Evolutionary conservation across 2,113 vertebrate species (phyloP), one percentile per base, ranked within the genome.

Genomic region (Petrocephalus microphthalmus): DNA sequence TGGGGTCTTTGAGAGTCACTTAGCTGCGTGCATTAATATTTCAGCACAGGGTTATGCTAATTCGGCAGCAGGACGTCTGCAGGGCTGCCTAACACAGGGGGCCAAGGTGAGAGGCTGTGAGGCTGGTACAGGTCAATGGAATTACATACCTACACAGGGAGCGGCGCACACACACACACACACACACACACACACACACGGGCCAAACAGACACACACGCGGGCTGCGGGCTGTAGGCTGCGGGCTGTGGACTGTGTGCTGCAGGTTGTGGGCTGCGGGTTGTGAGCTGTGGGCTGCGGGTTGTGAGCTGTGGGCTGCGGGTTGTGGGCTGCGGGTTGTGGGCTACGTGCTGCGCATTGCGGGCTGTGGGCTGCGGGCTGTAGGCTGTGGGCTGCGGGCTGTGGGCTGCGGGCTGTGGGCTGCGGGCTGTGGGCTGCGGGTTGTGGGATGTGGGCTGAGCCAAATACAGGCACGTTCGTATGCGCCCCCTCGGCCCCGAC

Each of bases 1-100:
- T 56, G 3, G 1, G 29, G 17, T 25, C 29, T 57, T 15, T 54
- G 25, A 89, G 88, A 89, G 57, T 53, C 3, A 7, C 90, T 90
- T 90, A 89, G 89, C 90, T 89, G 88, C 56, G 87, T 89, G 87
- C 90, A 93, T 95, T 88, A 92, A 94, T 95, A 93, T 94, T 93
- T 93, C 88, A 94, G 89, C 91, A 71, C 89, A 89, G 74, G 88
- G 84, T 71, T 90, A 91, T 91, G 91, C 91, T 92, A 90, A 93
- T 94, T 94, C 89, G 93, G 47, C 11, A 11, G 15, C 51, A 13
- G 7, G 25, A 17, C 8, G 29, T 56, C 7, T 54, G 84, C 17
- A 54, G 52, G 84, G 56, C 49, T 56, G n/a, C 52, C 84, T 33
- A 25, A 56, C 11, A 56, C 13, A 53, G 60, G 60, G 60, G 60